Percentiles rank a stretch among this genome's conserved stretches.
These are phyloP conservation scores for Xenops minutus DNA, from an alignment of 2,797 vertebrate species.

Conservation along the genomic window DNA sequence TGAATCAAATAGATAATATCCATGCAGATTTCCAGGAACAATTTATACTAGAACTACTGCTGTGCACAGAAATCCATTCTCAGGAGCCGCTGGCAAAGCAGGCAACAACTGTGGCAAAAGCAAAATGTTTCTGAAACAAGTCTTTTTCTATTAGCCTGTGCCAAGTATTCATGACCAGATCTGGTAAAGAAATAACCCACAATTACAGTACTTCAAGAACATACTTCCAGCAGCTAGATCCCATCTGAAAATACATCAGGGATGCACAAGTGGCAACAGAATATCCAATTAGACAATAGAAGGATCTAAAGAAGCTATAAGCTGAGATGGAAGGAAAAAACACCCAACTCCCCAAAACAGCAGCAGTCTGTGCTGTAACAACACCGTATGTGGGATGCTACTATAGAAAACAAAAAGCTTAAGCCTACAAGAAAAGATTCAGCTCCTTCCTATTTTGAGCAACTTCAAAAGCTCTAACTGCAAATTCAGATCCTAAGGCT, in stretches of 20 bases:
- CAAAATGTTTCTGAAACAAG: background rate
- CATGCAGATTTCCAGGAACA: background rate
- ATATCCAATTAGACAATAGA: background rate
- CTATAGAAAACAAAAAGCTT: background rate
- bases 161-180: background rate
- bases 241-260: background rate
- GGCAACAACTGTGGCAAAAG: background rate
- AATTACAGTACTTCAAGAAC: background rate
- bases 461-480: background rate
- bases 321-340: background rate
- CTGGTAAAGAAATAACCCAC: background rate
- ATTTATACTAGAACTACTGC: background rate
- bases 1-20: background rate
- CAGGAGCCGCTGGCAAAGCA: background rate
- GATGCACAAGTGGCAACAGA: background rate
- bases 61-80: background rate
- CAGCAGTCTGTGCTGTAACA: background rate
- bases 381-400: background rate
- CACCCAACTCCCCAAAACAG: background rate
- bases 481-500: background rate
- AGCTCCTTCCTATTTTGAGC: background rate
- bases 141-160: background rate
- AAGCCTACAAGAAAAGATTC: background rate
- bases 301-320: background rate
- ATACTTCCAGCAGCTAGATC: background rate